phyloP scores from a whole-genome alignment of 2,888 invertebrate species.

The Stictocephala bisonia region DNA sequence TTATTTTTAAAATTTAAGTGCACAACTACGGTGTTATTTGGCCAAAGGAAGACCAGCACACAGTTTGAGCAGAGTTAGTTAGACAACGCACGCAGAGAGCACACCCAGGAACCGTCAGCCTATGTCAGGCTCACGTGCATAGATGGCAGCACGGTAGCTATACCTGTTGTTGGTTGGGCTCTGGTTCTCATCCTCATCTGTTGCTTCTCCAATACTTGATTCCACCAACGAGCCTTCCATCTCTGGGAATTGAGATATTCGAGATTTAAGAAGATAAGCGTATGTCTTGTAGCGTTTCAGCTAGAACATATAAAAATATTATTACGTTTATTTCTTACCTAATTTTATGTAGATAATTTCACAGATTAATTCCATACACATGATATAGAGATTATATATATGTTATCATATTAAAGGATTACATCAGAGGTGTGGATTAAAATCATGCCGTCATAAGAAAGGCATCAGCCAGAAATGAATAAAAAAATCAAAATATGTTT shows the following conservation, averaged over 20 bases:
- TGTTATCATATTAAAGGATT: no score
- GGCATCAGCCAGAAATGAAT: no score
- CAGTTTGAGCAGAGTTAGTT: conserved; percentile 46
- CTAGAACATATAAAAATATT: conserved; percentile 67
- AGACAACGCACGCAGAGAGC: conserved; percentile 84
- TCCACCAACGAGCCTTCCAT: conserved; percentile 68
- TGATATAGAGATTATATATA: no score
- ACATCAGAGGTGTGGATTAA: no score
- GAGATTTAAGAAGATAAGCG: conserved; percentile 78
- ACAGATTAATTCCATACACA: no score
- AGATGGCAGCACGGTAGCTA: conserved; percentile 77
- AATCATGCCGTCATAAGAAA: no score
- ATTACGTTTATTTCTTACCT: no score
- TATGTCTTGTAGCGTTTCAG: conserved; percentile 87
- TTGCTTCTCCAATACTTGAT: conserved; percentile 68
- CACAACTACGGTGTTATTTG: conserved; percentile 37
- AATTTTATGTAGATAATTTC: no score
- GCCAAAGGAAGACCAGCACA: conserved; percentile 28
- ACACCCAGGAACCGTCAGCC: conserved; percentile 76
- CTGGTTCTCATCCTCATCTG: conserved; percentile 61
- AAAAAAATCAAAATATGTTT: no score
- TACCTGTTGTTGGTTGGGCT: conserved; percentile 73
- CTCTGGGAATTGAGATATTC: conserved; percentile 71
- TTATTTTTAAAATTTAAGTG: no score
- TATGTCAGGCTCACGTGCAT: conserved; percentile 73